phyloP scores from a whole-genome alignment of 2,888 invertebrate species.

The Abrostola tripartita region DNA sequence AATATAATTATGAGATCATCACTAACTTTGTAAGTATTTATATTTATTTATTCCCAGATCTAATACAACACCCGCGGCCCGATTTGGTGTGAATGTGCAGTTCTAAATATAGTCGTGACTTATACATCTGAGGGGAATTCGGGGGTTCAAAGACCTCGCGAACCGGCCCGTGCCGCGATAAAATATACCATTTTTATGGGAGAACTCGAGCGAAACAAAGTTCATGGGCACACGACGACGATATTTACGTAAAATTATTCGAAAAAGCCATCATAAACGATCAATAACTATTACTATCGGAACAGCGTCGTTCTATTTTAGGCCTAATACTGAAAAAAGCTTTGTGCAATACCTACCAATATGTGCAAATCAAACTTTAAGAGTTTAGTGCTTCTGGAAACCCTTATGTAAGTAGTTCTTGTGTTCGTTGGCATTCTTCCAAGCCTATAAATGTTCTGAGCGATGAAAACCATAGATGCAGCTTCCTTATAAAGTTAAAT shows the following conservation, averaged over 20 bases:
- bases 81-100: slow-evolving; percentile 75
- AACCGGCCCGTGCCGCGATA: slow-evolving; percentile 75
- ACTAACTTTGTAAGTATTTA: slow-evolving; percentile 34
- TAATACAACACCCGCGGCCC: slow-evolving; percentile 64
- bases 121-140: slow-evolving; percentile 80
- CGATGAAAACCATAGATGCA: slow-evolving; percentile 66
- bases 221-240: slow-evolving; percentile 68
- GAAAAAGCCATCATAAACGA: not conserved
- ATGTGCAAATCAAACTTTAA: slow-evolving; percentile 39
- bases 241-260: slow-evolving; percentile 26
- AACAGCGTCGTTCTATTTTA: slow-evolving; percentile 22
- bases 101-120: slow-evolving; percentile 81
- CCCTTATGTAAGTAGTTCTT: slow-evolving; percentile 69
- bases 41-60: slow-evolving; percentile 62
- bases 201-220: slow-evolving; percentile 66
- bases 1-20: slow-evolving; percentile 2
- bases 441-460: slow-evolving; percentile 76
- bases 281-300: slow-evolving; percentile 1
- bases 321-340: slow-evolving; percentile 24
- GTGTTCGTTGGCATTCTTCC: slow-evolving; percentile 74
- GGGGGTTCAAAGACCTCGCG: slow-evolving; percentile 85
- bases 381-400: slow-evolving; percentile 50
- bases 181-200: slow-evolving; percentile 68
- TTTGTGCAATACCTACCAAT: slow-evolving; percentile 20
- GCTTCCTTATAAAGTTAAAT: slow-evolving; percentile 68